Conservation (phyloP, 2,113 vertebrate genomes). For the Thunnus maccoyii region DNA sequence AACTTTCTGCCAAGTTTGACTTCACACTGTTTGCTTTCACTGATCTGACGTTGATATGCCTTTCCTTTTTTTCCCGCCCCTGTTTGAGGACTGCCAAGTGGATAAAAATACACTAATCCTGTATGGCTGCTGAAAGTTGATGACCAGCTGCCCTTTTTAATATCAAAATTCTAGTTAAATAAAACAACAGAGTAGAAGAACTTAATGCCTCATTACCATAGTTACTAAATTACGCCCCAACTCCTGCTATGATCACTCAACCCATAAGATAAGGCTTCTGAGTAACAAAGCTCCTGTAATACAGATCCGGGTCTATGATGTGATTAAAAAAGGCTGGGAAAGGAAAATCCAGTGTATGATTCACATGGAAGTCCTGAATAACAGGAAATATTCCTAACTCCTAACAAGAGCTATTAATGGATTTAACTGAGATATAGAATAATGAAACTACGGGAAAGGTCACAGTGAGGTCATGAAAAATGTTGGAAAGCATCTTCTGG, state of each 20-base stretch:
- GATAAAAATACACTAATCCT: background rate
- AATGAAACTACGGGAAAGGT: no score
- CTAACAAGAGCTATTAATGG: no score
- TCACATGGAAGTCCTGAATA: no score
- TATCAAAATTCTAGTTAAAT: slow-evolving; percentile 6
- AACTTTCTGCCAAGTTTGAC: slow-evolving; percentile 53
- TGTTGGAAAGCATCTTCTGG: no score
- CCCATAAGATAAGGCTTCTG: background rate
- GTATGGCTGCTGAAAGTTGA: slow-evolving; percentile 24
- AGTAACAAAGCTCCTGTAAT: background rate
- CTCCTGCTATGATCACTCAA: background rate
- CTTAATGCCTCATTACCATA: background rate
- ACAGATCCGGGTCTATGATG: background rate
- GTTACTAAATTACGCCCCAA: no score
- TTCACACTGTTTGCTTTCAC: slow-evolving; percentile 48
- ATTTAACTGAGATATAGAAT: no score
- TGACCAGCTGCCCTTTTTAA: slow-evolving; percentile 30
- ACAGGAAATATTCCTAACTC: no score
- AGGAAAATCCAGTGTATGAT: background rate
- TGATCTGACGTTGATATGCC: slow-evolving; percentile 15
- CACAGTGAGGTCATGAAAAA: no score
- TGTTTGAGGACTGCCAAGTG: background rate
- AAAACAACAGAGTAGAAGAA: background rate
- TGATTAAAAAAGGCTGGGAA: background rate
- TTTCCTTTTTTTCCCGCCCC: background rate